These are phyloP conservation scores for Cephus nigrinus DNA, from an alignment of 2,888 invertebrate species.

Conservation along the genomic window DNA sequence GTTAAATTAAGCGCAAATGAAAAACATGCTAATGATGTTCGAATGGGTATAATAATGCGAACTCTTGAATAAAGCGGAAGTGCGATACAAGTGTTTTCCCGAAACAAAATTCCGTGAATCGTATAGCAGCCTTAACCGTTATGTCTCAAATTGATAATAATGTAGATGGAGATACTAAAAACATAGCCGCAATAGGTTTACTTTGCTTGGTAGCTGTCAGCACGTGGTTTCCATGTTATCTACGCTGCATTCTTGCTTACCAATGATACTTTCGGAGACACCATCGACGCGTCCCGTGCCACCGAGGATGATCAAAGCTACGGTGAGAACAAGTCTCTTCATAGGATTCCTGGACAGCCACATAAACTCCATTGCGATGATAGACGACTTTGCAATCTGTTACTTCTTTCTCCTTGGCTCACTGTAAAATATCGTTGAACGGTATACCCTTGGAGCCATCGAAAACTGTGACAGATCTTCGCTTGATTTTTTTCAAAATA, in stretches of 20 bases:
- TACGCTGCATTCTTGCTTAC: constrained; percentile 35
- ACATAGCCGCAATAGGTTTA: neutral
- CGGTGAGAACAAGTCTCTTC: constrained; percentile 26
- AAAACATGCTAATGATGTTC: constrained; percentile 50
- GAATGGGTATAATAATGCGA: constrained; percentile 52
- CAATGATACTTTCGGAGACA: constrained; percentile 58
- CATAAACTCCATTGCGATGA: constrained; percentile 29
- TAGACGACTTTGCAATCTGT: constrained; percentile 15
- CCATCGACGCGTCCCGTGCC: constrained; percentile 41
- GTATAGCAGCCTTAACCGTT: neutral
- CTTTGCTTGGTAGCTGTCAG: neutral
- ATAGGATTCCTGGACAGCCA: constrained; percentile 32
- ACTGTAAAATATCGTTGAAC: neutral
- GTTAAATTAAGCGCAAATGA: constrained; percentile 38
- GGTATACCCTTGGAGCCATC: neutral
- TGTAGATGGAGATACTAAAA: neutral
- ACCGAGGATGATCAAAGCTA: constrained; percentile 46
- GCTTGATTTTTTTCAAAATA: neutral
- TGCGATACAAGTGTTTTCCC: neutral
- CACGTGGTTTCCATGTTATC: neutral
- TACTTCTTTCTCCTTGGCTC: neutral
- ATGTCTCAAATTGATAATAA: neutral
- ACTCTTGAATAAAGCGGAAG: constrained; percentile 48
- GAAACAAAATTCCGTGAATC: neutral
- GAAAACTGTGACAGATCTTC: neutral